Conservation (phyloP, 2,113 vertebrate genomes). For the Serinus canaria region DNA sequence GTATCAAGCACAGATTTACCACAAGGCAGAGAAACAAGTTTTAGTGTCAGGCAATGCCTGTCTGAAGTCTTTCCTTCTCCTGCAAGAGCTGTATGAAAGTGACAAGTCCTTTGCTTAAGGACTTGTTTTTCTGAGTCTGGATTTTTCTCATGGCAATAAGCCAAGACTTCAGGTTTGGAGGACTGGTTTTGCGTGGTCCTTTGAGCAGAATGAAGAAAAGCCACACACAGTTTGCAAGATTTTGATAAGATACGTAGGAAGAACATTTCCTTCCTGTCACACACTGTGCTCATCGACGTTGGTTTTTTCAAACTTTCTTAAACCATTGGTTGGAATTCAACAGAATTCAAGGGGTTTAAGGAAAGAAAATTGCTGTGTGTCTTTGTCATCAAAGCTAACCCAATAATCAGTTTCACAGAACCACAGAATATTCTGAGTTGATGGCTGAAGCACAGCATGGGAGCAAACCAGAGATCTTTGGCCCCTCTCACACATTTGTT, state of each 20-base stretch:
- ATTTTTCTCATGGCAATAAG: neutral
- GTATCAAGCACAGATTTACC: constrained; percentile 21
- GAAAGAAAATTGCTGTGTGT: neutral
- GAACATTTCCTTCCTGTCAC: neutral
- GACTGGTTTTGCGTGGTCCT: neutral
- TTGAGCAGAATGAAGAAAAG: neutral
- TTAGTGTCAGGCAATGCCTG: neutral
- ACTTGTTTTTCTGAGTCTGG: neutral
- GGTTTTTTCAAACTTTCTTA: neutral
- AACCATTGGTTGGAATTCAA: neutral
- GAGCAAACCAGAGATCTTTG: neutral
- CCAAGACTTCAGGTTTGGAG: neutral
- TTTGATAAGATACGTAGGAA: neutral
- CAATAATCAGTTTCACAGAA: neutral
- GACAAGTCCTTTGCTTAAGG: neutral
- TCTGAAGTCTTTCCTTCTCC: neutral
- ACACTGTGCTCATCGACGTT: neutral
- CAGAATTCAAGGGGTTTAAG: neutral
- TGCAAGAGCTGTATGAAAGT: neutral
- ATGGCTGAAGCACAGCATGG: neutral
- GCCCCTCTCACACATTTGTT: neutral
- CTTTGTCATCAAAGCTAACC: neutral
- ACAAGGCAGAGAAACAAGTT: constrained; percentile 11
- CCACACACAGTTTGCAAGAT: neutral
- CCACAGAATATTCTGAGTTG: neutral